Conservation (phyloP, 2,888 invertebrate species). For the Ormyrus pomaceus region DNA sequence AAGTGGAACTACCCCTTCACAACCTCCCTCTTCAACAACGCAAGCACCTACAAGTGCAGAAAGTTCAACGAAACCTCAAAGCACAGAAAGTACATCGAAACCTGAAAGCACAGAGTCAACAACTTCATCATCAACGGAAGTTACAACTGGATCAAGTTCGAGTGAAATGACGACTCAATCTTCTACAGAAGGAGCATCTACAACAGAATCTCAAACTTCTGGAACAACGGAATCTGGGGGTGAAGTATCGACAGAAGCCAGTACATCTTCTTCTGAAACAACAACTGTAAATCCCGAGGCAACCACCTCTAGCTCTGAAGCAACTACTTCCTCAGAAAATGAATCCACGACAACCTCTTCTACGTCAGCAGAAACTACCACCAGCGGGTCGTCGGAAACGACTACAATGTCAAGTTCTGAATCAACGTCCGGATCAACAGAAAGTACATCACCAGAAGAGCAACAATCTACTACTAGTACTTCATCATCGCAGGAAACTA, state of each 20-base stretch:
- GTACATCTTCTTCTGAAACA: constrained; percentile 9
- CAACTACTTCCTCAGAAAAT: constrained; percentile 40
- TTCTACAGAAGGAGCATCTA: constrained; percentile 31
- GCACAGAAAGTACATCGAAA: constrained; percentile 24
- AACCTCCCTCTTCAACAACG: constrained; percentile 39
- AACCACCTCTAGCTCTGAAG: constrained; percentile 38
- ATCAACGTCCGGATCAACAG: constrained; percentile 31
- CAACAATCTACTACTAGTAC: constrained; percentile 56
- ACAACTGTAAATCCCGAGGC: neutral
- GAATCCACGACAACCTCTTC: constrained; percentile 39
- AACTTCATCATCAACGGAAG: constrained; percentile 17
- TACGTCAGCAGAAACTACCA: constrained; percentile 40
- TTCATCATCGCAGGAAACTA: constrained; percentile 44
- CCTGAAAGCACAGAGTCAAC: neutral
- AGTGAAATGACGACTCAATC: constrained; percentile 26
- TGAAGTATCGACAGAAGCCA: constrained; percentile 50
- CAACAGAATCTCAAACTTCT: constrained; percentile 34
- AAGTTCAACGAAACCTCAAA: constrained; percentile 31
- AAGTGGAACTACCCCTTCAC: constrained; percentile 20
- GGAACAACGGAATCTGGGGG: constrained; percentile 51
- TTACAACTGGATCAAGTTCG: neutral
- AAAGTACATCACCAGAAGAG: constrained; percentile 45
- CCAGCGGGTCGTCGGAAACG: neutral
- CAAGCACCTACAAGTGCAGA: constrained; percentile 41
- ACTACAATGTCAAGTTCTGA: constrained; percentile 17